These are phyloP conservation scores for Pseudoips prasinana DNA, from an alignment of 2,888 invertebrate genomes.

Conservation along the genomic window DNA sequence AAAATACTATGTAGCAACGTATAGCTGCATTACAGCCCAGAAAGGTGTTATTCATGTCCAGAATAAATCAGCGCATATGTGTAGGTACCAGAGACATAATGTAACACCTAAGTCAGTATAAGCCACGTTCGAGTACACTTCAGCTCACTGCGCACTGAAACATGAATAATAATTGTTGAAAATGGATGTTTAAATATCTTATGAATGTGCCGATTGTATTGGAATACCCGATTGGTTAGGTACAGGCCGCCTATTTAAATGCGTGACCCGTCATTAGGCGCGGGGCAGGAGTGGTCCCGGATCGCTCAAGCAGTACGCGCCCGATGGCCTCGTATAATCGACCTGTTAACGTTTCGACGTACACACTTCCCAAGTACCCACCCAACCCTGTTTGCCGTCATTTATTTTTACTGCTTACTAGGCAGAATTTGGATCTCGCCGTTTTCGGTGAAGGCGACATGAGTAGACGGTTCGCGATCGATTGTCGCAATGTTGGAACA, in stretches of 20 bases:
- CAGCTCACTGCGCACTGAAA: not conserved
- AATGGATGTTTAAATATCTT: conserved; percentile 50
- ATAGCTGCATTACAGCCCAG: conserved; percentile 41
- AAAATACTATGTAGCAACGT: conserved; percentile 44
- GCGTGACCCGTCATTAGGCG: conserved; percentile 75
- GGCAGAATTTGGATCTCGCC: conserved; percentile 39
- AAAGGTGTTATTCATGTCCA: conserved; percentile 47
- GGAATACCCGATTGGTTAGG: conserved; percentile 56
- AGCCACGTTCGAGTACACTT: conserved; percentile 5
- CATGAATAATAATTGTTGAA: conserved; percentile 37
- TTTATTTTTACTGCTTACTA: conserved; percentile 62
- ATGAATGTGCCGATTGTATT: conserved; percentile 47
- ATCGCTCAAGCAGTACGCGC: conserved; percentile 48
- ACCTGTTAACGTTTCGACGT: conserved; percentile 67
- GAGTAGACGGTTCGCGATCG: conserved; percentile 16
- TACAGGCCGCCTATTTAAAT: conserved; percentile 72
- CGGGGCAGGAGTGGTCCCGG: conserved; percentile 48
- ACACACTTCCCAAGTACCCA: conserved; percentile 28
- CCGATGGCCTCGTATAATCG: conserved; percentile 72
- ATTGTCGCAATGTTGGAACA: conserved; percentile 21
- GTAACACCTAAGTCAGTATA: conserved; percentile 13
- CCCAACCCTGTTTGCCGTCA: conserved; percentile 48
- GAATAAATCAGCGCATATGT: conserved; percentile 41
- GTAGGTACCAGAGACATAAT: conserved; percentile 12
- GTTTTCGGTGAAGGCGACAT: conserved; percentile 21